Evolutionary conservation across 2,888 invertebrate species (phyloP).

Genomic region (Nomada goodeniana): DNA sequence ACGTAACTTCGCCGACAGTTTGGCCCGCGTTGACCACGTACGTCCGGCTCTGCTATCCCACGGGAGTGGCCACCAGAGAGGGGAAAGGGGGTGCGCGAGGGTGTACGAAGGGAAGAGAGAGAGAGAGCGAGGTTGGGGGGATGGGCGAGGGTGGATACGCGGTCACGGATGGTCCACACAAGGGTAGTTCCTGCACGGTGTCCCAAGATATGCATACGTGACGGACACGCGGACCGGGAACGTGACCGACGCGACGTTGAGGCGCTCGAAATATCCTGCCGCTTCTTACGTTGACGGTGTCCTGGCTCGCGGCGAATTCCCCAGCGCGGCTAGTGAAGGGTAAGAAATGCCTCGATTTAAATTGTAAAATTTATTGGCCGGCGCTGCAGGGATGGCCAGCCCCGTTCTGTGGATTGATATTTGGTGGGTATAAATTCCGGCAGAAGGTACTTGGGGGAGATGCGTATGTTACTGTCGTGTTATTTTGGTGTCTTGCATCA

Average conservation of each 20-base stretch:
- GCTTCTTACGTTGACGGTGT: slow-evolving; percentile 53
- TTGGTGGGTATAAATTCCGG: slow-evolving; percentile 41
- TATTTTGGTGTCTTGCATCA: background rate
- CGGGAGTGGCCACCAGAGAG: slow-evolving; percentile 74
- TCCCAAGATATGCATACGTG: slow-evolving; percentile 85
- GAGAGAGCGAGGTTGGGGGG: slow-evolving; percentile 56
- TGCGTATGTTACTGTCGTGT: background rate
- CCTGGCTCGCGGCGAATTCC: slow-evolving; percentile 59
- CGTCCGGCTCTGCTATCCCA: slow-evolving; percentile 81
- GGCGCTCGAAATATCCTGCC: slow-evolving; percentile 56
- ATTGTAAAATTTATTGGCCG: slow-evolving; percentile 67
- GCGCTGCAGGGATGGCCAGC: slow-evolving; percentile 4
- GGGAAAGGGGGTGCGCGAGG: slow-evolving; percentile 59
- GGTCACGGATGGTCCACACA: slow-evolving; percentile 64
- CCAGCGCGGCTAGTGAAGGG: slow-evolving; percentile 34
- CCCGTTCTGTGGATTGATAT: slow-evolving; percentile 35
- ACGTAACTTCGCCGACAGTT: slow-evolving; percentile 84
- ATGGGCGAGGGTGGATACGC: slow-evolving; percentile 50
- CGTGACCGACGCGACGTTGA: slow-evolving; percentile 64
- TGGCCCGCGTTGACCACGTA: slow-evolving; percentile 84
- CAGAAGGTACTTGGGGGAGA: background rate
- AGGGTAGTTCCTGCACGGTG: slow-evolving; percentile 78
- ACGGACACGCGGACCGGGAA: slow-evolving; percentile 77
- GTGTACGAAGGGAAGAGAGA: slow-evolving; percentile 29
- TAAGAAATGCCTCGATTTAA: slow-evolving; percentile 70